Percentiles rank a stretch among this genome's conserved stretches.
These are phyloP conservation scores for Helicoverpa armigera DNA, from an alignment of 1,140 invertebrate genomes.

Conservation along the genomic window DNA sequence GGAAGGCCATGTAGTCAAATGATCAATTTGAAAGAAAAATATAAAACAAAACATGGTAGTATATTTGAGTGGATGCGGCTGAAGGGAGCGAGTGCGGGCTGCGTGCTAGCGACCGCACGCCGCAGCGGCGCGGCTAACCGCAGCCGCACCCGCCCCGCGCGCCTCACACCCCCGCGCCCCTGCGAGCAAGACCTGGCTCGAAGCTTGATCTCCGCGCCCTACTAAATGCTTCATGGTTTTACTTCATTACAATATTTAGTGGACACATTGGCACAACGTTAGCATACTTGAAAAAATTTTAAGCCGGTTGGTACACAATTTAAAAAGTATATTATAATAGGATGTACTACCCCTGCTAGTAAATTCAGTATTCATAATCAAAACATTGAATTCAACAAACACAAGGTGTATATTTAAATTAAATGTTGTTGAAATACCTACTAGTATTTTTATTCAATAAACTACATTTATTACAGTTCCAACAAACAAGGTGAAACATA, in stretches of 20 bases:
- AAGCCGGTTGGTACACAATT: too few relatives aligned
- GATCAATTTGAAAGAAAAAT: constrained; percentile 15
- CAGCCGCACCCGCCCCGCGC: constrained; percentile 52
- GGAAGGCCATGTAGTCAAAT: neutral
- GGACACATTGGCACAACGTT: neutral
- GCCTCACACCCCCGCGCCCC: constrained; percentile 50
- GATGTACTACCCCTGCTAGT: too few relatives aligned
- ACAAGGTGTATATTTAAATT: constrained; percentile 24
- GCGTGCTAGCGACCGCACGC: constrained; percentile 59
- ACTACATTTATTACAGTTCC: neutral
- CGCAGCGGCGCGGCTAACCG: constrained; percentile 62
- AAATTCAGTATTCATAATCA: neutral
- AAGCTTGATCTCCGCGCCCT: constrained; percentile 52
- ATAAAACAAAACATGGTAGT: constrained; percentile 48
- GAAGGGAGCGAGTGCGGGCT: constrained; percentile 44
- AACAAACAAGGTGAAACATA: constrained; percentile 11
- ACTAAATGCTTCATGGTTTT: constrained; percentile 33
- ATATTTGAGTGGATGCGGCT: constrained; percentile 50
- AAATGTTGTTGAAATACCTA: neutral
- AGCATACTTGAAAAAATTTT: too few relatives aligned
- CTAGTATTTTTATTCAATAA: constrained; percentile 13
- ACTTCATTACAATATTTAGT: constrained; percentile 48
- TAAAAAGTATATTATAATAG: too few relatives aligned
- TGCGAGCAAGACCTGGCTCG: constrained; percentile 68
- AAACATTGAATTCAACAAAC: neutral